Evolutionary conservation across 37 sponge, comb jelly and placozoan species (phyloP).

Genomic region (Ianthella basta): DNA sequence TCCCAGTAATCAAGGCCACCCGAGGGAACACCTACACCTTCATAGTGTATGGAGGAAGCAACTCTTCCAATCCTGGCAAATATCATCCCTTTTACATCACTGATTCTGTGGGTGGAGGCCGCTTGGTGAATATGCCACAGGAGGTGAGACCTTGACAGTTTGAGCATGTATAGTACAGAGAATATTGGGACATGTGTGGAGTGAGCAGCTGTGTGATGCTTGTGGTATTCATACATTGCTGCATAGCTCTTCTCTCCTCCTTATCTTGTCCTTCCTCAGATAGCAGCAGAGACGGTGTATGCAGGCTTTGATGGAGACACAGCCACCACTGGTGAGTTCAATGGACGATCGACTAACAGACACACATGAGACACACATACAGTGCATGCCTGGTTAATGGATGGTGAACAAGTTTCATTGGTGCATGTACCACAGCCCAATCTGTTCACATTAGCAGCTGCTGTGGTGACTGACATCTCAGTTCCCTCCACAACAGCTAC

Average conservation of each 20-base stretch:
- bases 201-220: too few species aligned
- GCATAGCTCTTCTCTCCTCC: too few species aligned
- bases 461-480: too few species aligned
- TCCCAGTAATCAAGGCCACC: constrained; percentile 30
- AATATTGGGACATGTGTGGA: neutral
- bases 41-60: constrained; percentile 21
- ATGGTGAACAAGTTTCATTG: too few species aligned
- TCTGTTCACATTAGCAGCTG: too few species aligned
- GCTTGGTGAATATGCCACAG: neutral
- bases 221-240: too few species aligned
- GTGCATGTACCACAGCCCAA: too few species aligned
- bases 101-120: neutral
- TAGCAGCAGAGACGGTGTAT: constrained; percentile 36
- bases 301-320: constrained; percentile 52
- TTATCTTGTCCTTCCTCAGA: neutral
- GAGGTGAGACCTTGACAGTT: constrained; percentile 4
- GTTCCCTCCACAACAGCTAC: too few species aligned
- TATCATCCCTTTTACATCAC: constrained; percentile 48
- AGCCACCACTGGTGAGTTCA: constrained; percentile 34
- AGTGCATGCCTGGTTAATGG: too few species aligned
- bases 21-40: constrained; percentile 36
- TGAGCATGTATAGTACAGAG: neutral
- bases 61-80: neutral
- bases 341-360: too few species aligned
- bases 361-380: neutral